Evolutionary conservation across 2,888 invertebrate genomes (phyloP).

Genomic region (Leptogaster cylindrica): DNA sequence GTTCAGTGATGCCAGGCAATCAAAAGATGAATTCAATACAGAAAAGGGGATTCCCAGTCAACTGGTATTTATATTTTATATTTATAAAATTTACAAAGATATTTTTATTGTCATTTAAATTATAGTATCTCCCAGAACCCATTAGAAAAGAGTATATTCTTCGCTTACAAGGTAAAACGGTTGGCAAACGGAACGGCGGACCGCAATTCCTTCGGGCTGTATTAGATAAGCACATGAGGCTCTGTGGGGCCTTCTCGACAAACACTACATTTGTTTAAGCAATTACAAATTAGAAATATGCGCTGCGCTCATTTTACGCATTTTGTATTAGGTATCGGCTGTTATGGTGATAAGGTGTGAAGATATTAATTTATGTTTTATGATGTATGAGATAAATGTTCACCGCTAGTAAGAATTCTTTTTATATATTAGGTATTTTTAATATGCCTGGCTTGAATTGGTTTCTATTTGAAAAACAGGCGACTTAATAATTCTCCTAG

Average conservation of each 20-base stretch:
- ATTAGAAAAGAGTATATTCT: conserved; percentile 63
- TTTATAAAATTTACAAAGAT: conserved; percentile 13
- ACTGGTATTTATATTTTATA: conserved; percentile 32
- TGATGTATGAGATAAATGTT: no score
- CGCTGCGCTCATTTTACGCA: no score
- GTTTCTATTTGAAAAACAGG: no score
- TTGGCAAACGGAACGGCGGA: conserved; percentile 53
- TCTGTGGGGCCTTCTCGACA: conserved; percentile 81
- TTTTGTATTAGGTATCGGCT: no score
- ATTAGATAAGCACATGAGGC: conserved; percentile 71
- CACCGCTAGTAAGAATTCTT: no score
- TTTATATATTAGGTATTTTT: no score
- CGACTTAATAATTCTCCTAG: no score
- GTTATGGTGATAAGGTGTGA: no score
- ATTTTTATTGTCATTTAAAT: conserved; percentile 11
- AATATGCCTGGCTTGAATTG: no score
- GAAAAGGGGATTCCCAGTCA: conserved; percentile 37
- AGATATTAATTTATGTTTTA: no score
- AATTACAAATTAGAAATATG: no score
- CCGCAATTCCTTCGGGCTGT: conserved; percentile 66
- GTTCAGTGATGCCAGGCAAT: conserved; percentile 47
- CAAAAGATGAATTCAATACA: conserved; percentile 45
- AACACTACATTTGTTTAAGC: conserved; percentile 70
- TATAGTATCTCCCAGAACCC: conserved; percentile 50
- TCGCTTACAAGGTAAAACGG: conserved; percentile 60